Conservation (phyloP, 2,113 vertebrate genomes). For the Mesitornis unicolor region DNA sequence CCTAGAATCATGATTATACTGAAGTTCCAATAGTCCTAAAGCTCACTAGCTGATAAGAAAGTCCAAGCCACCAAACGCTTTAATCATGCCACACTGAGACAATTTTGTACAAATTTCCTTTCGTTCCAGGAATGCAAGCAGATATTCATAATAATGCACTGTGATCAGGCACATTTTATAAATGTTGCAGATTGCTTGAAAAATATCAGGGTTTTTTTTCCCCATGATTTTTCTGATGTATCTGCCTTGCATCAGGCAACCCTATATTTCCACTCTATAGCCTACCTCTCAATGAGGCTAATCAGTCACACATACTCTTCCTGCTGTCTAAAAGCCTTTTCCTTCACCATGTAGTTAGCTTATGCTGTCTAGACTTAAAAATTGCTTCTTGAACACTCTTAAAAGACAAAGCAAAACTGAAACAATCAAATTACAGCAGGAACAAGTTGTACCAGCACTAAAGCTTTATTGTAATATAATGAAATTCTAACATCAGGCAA, state of each 20-base stretch:
- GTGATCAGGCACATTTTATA: not conserved
- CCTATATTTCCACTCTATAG: not conserved
- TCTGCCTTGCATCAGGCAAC: not conserved
- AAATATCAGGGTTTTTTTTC: not conserved
- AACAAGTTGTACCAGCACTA: not conserved
- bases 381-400: not conserved
- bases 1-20: not conserved
- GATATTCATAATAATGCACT: not conserved
- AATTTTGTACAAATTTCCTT: not conserved
- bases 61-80: not conserved
- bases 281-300: not conserved
- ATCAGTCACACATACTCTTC: not conserved
- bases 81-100: not conserved
- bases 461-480: not conserved
- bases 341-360: not conserved
- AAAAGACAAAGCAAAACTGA: not conserved
- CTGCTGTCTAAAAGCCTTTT: not conserved
- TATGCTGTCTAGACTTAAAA: not conserved
- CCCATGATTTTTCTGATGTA: not conserved
- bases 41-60: not conserved
- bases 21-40: not conserved
- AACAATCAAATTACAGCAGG: not conserved
- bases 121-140: not conserved
- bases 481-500: slow-evolving; percentile 2
- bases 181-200: not conserved